Conservation (phyloP, 1,140 invertebrate species). For the Cotesia chilonis region DNA sequence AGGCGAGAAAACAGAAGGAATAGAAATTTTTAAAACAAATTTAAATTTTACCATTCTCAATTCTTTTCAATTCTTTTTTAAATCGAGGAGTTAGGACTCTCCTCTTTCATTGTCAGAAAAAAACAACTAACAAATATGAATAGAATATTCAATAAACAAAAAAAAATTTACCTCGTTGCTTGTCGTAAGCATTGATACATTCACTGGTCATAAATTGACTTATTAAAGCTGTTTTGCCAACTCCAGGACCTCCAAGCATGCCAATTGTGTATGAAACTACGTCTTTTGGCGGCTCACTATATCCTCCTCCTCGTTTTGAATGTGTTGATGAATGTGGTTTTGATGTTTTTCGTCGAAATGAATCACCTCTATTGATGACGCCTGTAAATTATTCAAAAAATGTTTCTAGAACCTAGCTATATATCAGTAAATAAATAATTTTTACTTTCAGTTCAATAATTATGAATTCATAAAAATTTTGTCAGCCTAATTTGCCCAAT, state of each 20-base stretch:
- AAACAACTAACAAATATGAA: no score
- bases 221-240: conserved; percentile 89
- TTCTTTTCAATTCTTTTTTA: no score
- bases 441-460: no score
- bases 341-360: conserved; percentile 80
- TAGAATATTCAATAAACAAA: conserved; percentile 36
- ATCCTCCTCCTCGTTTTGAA: conserved; percentile 53
- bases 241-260: conserved; percentile 84
- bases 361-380: conserved; percentile 88
- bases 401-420: no score
- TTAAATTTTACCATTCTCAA: no score
- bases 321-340: conserved; percentile 74
- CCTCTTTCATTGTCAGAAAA: background rate
- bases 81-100: no score
- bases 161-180: conserved; percentile 73
- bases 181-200: conserved; percentile 91
- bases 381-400: conserved; percentile 67
- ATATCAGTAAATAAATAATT: no score
- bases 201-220: conserved; percentile 95
- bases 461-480: no score
- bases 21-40: no score
- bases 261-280: conserved; percentile 76
- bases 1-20: no score
- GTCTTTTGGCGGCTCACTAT: conserved; percentile 63
- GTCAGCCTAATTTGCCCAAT: no score